Conservation (phyloP, 2,888 invertebrate species). For the Tiphia femorata region DNA sequence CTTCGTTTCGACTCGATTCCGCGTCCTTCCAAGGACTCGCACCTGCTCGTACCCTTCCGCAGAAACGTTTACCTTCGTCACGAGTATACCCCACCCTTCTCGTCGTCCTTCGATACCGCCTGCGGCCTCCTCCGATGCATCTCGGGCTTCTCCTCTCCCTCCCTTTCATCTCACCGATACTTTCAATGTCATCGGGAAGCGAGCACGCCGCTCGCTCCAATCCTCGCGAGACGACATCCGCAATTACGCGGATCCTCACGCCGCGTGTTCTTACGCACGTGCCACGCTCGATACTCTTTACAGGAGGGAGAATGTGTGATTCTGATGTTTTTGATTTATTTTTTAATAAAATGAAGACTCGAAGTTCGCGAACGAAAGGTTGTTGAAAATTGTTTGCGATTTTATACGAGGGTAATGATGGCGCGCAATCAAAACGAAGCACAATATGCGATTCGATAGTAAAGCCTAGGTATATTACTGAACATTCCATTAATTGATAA, state of each 20-base stretch:
- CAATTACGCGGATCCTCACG: constrained; percentile 6
- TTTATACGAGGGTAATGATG: no score
- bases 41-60: neutral
- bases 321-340: no score
- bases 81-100: neutral
- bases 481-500: no score
- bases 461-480: no score
- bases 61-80: neutral
- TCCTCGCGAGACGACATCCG: neutral
- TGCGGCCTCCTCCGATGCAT: neutral
- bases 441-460: no score
- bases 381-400: no score
- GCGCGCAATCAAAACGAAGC: no score
- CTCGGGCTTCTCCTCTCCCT: neutral
- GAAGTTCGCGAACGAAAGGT: no score
- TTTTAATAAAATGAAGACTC: no score
- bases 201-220: neutral
- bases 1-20: constrained; percentile 7
- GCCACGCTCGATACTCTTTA: no score
- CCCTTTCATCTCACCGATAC: constrained; percentile 6
- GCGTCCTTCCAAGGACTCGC: constrained; percentile 27
- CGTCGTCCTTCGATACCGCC: neutral
- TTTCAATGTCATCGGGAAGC: constrained; percentile 38
- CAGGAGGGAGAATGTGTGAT: no score
- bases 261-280: no score